These are phyloP conservation scores for Platorchestia sp. DNA, from an alignment of 1,140 invertebrate species.

Conservation along the genomic window DNA sequence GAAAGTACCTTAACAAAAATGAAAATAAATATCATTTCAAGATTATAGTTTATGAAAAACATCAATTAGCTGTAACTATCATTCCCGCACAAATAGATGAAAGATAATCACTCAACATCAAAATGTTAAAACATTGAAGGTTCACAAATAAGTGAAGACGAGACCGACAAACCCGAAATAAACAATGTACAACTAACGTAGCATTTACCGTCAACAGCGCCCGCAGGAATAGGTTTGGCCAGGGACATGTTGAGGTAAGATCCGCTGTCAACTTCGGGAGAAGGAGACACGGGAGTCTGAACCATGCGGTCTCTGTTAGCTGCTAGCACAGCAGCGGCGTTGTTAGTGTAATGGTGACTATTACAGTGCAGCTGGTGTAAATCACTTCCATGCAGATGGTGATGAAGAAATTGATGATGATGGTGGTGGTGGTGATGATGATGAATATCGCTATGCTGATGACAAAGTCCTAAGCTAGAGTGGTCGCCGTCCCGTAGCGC, in stretches of 20 bases:
- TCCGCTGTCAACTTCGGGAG: neutral
- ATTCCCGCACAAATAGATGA: too few species aligned
- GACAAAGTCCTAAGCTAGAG: neutral
- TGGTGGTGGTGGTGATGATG: neutral
- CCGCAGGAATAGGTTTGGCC: constrained; percentile 3
- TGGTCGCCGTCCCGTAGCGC: neutral
- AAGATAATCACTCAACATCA: too few species aligned
- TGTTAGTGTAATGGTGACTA: neutral
- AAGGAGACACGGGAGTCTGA: neutral
- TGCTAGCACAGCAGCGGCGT: neutral
- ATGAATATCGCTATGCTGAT: neutral
- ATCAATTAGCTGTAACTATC: too few species aligned
- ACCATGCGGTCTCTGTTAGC: neutral
- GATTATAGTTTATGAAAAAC: too few species aligned
- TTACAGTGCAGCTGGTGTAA: neutral
- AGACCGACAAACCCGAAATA: neutral
- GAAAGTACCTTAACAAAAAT: too few species aligned
- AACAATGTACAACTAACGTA: neutral
- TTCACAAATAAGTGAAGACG: neutral
- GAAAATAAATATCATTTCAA: too few species aligned
- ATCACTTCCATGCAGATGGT: neutral
- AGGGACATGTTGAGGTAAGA: constrained; percentile 7
- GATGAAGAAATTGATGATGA: neutral
- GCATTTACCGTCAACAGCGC: neutral
- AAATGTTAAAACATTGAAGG: neutral